Evolutionary conservation across 2,888 invertebrate genomes (phyloP).

Genomic region (Lomographa bimaculata): DNA sequence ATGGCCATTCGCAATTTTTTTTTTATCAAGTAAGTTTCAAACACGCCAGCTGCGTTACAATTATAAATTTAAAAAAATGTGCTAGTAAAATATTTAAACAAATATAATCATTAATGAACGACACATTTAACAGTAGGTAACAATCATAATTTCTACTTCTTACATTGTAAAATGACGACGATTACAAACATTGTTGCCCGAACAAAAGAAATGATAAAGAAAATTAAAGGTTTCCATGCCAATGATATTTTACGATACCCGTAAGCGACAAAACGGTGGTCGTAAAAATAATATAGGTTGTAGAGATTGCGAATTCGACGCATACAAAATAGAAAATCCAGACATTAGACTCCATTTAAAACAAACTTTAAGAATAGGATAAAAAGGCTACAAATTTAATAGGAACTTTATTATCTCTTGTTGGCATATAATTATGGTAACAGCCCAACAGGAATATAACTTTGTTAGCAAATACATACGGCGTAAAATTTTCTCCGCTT

Average conservation of each 20-base stretch:
- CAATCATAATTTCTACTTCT: slow-evolving; percentile 38
- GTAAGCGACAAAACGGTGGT: slow-evolving; percentile 71
- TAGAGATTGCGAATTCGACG: slow-evolving; percentile 34
- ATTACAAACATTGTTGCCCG: slow-evolving; percentile 66
- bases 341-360: slow-evolving; percentile 13
- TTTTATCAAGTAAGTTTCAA: no score
- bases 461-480: slow-evolving; percentile 50
- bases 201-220: slow-evolving; percentile 75
- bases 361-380: slow-evolving; percentile 1
- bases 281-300: slow-evolving; percentile 69
- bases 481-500: slow-evolving; percentile 60
- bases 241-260: slow-evolving; percentile 76
- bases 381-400: no score
- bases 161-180: slow-evolving; percentile 56
- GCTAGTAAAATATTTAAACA: not conserved
- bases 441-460: slow-evolving; percentile 43
- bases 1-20: no score
- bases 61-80: no score
- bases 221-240: slow-evolving; percentile 76
- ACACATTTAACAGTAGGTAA: slow-evolving; percentile 19
- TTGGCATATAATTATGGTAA: no score
- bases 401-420: no score
- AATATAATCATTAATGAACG: slow-evolving; percentile 2
- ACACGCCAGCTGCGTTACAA: no score
- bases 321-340: slow-evolving; percentile 27